Percentiles rank a stretch among this genome's conserved stretches.
These are phyloP conservation scores for Nymphalis polychloros DNA, from an alignment of 2,888 invertebrate genomes.

Conservation along the genomic window DNA sequence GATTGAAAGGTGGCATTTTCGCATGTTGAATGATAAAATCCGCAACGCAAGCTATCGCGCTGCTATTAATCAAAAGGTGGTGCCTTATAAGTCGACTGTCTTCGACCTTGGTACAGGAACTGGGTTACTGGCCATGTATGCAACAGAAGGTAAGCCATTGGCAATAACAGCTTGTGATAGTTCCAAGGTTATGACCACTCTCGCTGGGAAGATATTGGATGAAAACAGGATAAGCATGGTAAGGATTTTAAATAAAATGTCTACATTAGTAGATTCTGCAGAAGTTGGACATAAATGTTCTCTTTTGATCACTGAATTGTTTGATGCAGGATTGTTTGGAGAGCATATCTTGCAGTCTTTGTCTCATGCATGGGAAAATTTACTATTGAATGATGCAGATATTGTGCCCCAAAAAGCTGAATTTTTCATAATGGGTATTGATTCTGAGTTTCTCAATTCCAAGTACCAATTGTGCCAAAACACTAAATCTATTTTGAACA, in stretches of 20 bases:
- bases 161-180: constrained; percentile 86
- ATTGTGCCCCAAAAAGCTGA: constrained; percentile 84
- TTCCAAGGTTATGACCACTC: constrained; percentile 83
- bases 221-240: constrained; percentile 55
- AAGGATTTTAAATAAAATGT: constrained; percentile 80
- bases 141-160: constrained; percentile 77
- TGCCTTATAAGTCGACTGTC: constrained; percentile 72
- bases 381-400: constrained; percentile 75
- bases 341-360: constrained; percentile 86
- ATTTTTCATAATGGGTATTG: constrained; percentile 84
- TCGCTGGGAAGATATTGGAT: constrained; percentile 74
- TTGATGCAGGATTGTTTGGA: constrained; percentile 90
- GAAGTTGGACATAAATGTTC: constrained; percentile 82
- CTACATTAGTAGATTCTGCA: constrained; percentile 76
- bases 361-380: constrained; percentile 85
- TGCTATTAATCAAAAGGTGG: constrained; percentile 83
- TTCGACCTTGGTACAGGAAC: constrained; percentile 90
- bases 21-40: constrained; percentile 89
- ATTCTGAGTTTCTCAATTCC: constrained; percentile 75
- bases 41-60: constrained; percentile 85
- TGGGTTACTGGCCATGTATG: constrained; percentile 87
- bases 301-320: constrained; percentile 88
- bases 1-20: constrained; percentile 90
- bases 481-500: constrained; percentile 56
- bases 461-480: constrained; percentile 67